These are phyloP conservation scores for Notodonta ziczac DNA, from an alignment of 2,888 invertebrate species.

Conservation along the genomic window DNA sequence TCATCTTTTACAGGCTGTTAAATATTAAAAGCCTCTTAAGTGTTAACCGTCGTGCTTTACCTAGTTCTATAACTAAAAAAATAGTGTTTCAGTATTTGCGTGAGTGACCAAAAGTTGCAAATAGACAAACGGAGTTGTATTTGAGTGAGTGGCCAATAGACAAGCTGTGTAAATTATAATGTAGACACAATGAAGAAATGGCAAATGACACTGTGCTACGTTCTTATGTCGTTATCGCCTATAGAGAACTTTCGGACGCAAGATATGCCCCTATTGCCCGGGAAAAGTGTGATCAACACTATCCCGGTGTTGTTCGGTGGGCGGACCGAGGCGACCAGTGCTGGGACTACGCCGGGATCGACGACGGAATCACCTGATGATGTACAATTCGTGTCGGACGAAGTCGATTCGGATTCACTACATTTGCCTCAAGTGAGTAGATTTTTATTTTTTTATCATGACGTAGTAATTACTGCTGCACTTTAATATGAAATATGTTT, in stretches of 20 bases:
- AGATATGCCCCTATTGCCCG: constrained; percentile 45
- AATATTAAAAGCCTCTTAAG: too few species aligned
- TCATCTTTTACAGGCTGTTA: not conserved
- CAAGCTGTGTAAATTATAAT: constrained; percentile 18
- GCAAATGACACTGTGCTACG: constrained; percentile 46
- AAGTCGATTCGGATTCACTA: constrained; percentile 10
- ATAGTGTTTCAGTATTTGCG: too few species aligned
- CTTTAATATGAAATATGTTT: too few species aligned
- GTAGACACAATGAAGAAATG: constrained; percentile 44
- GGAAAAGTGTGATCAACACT: constrained; percentile 50
- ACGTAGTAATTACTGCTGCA: too few species aligned
- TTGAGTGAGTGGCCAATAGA: constrained; percentile 8
- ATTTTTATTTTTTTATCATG: not conserved
- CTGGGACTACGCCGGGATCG: constrained; percentile 8
- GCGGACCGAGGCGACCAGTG: constrained; percentile 17
- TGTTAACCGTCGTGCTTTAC: too few species aligned
- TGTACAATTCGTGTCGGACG: constrained; percentile 12
- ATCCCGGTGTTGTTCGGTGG: constrained; percentile 51
- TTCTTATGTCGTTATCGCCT: constrained; percentile 44
- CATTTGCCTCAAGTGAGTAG: constrained; percentile 33
- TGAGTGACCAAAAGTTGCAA: not conserved
- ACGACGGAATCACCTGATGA: constrained; percentile 16
- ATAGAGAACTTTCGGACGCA: constrained; percentile 41
- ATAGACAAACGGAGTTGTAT: constrained; percentile 8
- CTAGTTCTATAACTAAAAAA: too few species aligned